These are phyloP conservation scores for Oenanthe oenanthe DNA, from an alignment of 2,113 vertebrate species.

Conservation along the genomic window DNA sequence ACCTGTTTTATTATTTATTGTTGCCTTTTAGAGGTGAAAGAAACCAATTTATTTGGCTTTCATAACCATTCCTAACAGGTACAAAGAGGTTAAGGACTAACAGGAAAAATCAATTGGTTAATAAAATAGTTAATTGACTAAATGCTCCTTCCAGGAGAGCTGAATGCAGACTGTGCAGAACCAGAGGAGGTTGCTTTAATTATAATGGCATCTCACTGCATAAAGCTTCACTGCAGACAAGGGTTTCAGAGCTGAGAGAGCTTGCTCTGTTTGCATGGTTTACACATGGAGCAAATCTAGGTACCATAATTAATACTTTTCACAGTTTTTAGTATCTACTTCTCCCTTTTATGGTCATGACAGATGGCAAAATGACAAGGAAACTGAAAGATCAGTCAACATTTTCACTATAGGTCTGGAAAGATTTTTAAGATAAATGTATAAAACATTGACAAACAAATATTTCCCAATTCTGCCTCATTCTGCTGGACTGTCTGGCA, in stretches of 20 bases:
- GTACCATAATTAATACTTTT: conserved; percentile 22
- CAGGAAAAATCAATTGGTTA: conserved; percentile 78
- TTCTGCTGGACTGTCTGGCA: not conserved
- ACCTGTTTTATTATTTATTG: conserved; percentile 76
- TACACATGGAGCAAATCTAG: conserved; percentile 41
- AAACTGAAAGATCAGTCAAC: not conserved
- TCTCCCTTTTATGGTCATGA: not conserved
- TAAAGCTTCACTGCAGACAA: conserved; percentile 60
- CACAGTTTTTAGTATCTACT: not conserved
- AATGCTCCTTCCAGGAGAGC: conserved; percentile 67
- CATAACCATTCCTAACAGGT: conserved; percentile 63
- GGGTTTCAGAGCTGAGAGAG: conserved; percentile 45
- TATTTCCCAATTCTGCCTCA: not conserved
- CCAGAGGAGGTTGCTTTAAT: conserved; percentile 67
- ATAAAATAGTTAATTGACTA: conserved; percentile 84
- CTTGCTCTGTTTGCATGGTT: conserved; percentile 38
- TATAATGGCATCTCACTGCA: conserved; percentile 59
- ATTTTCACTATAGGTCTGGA: not conserved
- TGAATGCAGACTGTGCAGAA: conserved; percentile 69
- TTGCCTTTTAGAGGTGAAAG: conserved; percentile 74
- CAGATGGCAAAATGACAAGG: not conserved
- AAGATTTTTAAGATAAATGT: not conserved
- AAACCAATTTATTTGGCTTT: conserved; percentile 73
- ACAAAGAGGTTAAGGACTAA: conserved; percentile 66
- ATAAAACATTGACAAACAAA: not conserved